Evolutionary conservation across 2,113 vertebrate genomes (phyloP).

Genomic region (Lichenostomus cassidix): DNA sequence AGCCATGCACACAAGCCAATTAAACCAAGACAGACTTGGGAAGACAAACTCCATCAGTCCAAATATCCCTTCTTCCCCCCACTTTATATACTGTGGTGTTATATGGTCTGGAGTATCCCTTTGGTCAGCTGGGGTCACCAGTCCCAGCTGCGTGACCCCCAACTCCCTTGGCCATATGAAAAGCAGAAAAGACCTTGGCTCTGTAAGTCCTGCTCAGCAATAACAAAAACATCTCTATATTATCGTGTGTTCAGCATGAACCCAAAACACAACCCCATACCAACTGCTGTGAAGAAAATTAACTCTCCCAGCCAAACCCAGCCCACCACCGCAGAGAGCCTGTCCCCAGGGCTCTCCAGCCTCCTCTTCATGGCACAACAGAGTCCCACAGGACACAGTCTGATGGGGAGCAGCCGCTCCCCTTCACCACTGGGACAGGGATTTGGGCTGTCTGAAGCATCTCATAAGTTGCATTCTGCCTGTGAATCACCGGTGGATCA

Average conservation of each 20-base stretch:
- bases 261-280: neutral
- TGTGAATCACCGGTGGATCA: fast-evolving
- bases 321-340: too few species aligned
- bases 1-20: neutral
- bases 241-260: neutral
- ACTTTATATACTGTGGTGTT: neutral
- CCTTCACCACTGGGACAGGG: fast-evolving
- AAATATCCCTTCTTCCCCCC: neutral
- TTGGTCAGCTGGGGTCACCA: neutral
- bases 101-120: neutral
- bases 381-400: too few species aligned
- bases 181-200: too few species aligned
- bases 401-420: neutral
- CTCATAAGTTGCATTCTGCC: neutral
- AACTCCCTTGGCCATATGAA: neutral
- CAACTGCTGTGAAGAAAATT: neutral
- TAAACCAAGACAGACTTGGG: neutral
- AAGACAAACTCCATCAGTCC: neutral
- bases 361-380: fast-evolving
- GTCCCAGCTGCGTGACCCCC: neutral
- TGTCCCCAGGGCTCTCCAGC: neutral
- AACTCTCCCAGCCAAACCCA: neutral
- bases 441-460: neutral
- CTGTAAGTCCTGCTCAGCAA: neutral
- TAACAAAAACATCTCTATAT: neutral